Evolutionary conservation across 2,888 invertebrate genomes (phyloP), one percentile per base, ranked within the genome.

Genomic region (Ligdia adustata): DNA sequence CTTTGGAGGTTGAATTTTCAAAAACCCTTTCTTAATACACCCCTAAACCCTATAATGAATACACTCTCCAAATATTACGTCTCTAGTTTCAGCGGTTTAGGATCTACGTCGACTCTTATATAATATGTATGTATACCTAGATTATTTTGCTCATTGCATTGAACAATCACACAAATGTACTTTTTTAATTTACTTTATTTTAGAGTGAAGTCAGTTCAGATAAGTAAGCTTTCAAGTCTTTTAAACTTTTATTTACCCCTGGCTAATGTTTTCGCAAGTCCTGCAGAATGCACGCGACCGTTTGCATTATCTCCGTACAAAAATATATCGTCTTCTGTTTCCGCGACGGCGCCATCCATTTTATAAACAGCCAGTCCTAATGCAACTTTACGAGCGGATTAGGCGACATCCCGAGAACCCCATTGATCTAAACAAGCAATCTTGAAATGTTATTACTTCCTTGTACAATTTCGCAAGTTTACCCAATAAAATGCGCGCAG

Each of bases 381-480:
- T 60, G 59, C 59, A 53, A 53, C 46, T 60, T 60, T 60, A 60
- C 57, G 59, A 57, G 52, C 34, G 57, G 59, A 60, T 60, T 60
- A 60, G 55, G 45, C 35, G 55, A 57, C 54, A 54, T 56, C 40
- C 50, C 47, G 48, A 57, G 61, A 56, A 65, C 57, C 56, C 55
- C 50, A 62, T 59, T 60, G 61, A 55, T 61, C 57, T 60, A 59
- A 62, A 55, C 60, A 54, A 50, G 56, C 55, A 53, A 63, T 62
- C 64, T 67, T 61, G 55, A 64, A 65, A 56, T 50, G 49, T 61
- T 59, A 45, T 55, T 60, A 50, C 51, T 55, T 55, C 55, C 43
- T 59, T 58, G 45, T 38, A 65, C 53, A 61, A 65, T 69, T 76
- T 75, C 55, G 70, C 75, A 66, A 71, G 64, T 53, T 67, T 58